A percentile compares a stretch with the other conserved stretches of the same genome.
Conservation (phyloP, 2,797 vertebrate species). For the Amphiprion clarkii region DNA sequence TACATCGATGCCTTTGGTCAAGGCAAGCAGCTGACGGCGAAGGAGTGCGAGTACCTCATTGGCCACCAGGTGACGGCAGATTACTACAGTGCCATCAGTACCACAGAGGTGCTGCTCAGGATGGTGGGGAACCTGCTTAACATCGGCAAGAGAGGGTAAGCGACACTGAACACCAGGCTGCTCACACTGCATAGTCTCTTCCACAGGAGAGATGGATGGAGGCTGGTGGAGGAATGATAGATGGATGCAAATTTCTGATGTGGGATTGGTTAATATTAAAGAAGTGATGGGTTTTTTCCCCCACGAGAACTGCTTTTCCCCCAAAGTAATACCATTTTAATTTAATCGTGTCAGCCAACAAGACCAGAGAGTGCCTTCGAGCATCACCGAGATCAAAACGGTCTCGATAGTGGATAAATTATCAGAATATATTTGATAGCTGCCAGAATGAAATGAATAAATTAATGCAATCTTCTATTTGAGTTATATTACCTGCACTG, state of each 20-base stretch:
- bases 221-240: background rate
- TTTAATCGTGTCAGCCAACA: no score
- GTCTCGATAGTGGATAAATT: background rate
- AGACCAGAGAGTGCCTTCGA: background rate
- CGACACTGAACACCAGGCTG: no score
- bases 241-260: no score
- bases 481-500: background rate
- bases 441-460: conserved; percentile 4
- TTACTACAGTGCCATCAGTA: conserved; percentile 94
- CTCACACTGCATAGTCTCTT: no score
- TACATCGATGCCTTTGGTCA: conserved; percentile 97
- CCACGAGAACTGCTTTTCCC: no score
- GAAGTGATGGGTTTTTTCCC: background rate
- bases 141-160: conserved; percentile 94
- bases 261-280: background rate
- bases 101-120: conserved; percentile 93
- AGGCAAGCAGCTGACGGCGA: conserved; percentile 94
- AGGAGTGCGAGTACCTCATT: conserved; percentile 96
- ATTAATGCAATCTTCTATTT: background rate
- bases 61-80: conserved; percentile 96
- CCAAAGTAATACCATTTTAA: no score
- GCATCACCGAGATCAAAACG: background rate
- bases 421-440: background rate
- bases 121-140: conserved; percentile 99
- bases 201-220: background rate